These are phyloP conservation scores for Brachyalestes nurse DNA, from an alignment of 2,797 vertebrate genomes.

Conservation along the genomic window DNA sequence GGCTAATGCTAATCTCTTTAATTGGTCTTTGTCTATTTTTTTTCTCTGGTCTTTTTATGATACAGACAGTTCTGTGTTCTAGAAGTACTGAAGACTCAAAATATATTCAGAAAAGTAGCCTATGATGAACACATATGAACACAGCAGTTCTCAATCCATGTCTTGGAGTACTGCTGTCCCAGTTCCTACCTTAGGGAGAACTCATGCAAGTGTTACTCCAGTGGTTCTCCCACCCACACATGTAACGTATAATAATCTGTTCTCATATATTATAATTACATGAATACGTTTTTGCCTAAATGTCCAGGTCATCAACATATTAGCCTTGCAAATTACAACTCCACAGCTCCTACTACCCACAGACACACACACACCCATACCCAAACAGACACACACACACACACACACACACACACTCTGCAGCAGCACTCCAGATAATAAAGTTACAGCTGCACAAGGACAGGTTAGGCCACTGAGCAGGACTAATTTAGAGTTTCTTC, in stretches of 20 bases:
- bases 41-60: not conserved
- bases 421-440: conserved; percentile 26
- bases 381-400: conserved; percentile 3
- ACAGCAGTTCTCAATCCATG: too few species aligned
- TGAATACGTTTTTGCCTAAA: not conserved
- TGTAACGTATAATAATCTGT: too few species aligned
- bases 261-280: too few species aligned
- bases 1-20: too few species aligned
- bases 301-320: conserved; percentile 13
- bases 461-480: conserved; percentile 32
- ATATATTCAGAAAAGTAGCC: not conserved
- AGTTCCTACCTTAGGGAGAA: not conserved
- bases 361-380: conserved; percentile 16
- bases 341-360: not conserved
- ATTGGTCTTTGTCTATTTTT: too few species aligned
- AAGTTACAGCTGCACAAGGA: conserved; percentile 37
- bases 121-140: too few species aligned
- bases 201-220: not conserved
- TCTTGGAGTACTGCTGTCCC: not conserved
- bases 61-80: not conserved
- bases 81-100: not conserved
- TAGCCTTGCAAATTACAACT: conserved; percentile 23
- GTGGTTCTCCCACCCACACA: not conserved
- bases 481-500: conserved; percentile 37
- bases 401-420: not conserved